A percentile compares a stretch with the other conserved stretches of the same genome.
phyloP scores from a whole-genome alignment of 2,797 vertebrate species.

The Arctocebus calabarensis region DNA sequence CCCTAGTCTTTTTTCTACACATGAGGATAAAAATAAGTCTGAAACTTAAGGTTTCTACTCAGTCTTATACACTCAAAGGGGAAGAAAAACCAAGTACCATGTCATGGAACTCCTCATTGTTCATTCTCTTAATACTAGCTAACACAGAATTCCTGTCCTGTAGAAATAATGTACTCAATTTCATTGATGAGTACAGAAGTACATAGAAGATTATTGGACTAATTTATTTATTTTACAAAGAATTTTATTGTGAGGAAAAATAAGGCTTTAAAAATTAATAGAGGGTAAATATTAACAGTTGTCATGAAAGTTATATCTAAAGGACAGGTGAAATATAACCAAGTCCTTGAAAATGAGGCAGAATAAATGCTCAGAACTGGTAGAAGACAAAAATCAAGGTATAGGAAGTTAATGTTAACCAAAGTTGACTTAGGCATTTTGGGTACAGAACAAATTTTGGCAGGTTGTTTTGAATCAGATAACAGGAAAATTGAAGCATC shows the following conservation, averaged over 20 bases:
- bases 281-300: background rate
- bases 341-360: background rate
- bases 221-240: background rate
- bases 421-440: background rate
- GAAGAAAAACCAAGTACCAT: background rate
- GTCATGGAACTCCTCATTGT: background rate
- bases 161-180: background rate
- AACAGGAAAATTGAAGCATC: background rate
- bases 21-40: background rate
- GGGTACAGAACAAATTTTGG: background rate
- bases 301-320: background rate
- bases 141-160: background rate
- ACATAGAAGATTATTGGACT: background rate
- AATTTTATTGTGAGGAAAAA: background rate
- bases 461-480: background rate
- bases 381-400: background rate
- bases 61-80: background rate
- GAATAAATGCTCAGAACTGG: background rate
- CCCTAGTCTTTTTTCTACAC: background rate
- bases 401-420: background rate
- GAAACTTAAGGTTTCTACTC: background rate
- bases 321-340: background rate
- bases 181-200: background rate
- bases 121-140: background rate
- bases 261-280: conserved; percentile 5